phyloP scores from a whole-genome alignment of 2,888 invertebrate genomes.

The Pollenia griseotomentosa region DNA sequence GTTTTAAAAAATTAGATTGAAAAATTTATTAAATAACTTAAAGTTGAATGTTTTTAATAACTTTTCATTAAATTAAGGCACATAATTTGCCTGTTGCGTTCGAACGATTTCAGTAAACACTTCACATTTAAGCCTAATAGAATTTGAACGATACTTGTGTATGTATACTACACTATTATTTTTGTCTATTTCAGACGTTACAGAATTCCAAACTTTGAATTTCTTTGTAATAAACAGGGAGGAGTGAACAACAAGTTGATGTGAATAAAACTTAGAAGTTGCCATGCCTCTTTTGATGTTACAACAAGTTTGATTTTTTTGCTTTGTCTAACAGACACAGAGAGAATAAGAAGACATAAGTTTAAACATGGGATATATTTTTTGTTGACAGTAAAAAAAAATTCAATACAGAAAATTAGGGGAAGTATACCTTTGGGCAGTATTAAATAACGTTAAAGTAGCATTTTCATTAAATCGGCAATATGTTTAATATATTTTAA shows the following conservation, averaged over 20 bases:
- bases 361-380: neutral
- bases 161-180: neutral
- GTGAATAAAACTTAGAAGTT: constrained; percentile 49
- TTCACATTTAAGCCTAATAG: neutral
- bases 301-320: constrained; percentile 10
- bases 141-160: neutral
- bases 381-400: neutral
- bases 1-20: too few relatives aligned
- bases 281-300: constrained; percentile 43
- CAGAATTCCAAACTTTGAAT: constrained; percentile 12
- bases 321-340: constrained; percentile 1
- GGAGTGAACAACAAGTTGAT: constrained; percentile 7
- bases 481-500: too few relatives aligned
- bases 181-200: neutral
- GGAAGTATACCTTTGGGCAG: neutral
- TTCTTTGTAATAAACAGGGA: neutral
- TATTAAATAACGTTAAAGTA: too few relatives aligned
- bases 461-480: too few relatives aligned
- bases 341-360: neutral
- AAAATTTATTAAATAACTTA: too few relatives aligned
- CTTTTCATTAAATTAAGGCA: too few relatives aligned
- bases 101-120: neutral
- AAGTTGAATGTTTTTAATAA: too few relatives aligned
- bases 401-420: neutral
- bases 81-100: too few relatives aligned